phyloP scores from a whole-genome alignment of 2,888 invertebrate genomes.

The Gymnocheta viridis region DNA sequence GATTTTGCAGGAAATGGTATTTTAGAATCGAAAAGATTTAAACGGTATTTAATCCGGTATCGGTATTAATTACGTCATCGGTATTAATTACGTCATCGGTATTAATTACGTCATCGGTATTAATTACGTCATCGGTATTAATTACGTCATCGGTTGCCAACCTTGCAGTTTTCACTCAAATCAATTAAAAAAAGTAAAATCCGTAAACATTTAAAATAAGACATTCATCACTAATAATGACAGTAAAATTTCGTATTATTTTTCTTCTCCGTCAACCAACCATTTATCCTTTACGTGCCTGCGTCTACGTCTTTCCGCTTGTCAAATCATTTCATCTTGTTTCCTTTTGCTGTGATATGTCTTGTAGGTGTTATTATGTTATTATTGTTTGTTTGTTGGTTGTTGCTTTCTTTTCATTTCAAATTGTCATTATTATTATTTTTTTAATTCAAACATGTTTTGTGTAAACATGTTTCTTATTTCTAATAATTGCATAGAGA shows the following conservation, averaged over 20 bases:
- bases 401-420: neutral
- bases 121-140: no score
- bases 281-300: neutral
- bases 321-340: conserved; percentile 1
- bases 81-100: no score
- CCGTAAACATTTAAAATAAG: no score
- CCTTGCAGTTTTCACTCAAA: neutral
- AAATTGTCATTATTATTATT: neutral
- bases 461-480: neutral
- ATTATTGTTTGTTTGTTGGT: neutral
- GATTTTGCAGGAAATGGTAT: no score
- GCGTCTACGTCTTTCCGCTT: neutral
- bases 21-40: no score
- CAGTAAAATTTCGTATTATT: neutral
- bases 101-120: no score
- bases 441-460: neutral
- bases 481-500: neutral
- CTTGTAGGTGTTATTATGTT: conserved; percentile 11
- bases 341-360: conserved; percentile 3
- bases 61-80: no score
- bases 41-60: no score
- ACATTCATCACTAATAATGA: neutral
- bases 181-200: neutral
- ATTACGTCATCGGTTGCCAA: no score
- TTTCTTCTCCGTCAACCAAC: neutral